Evolutionary conservation across 2,797 vertebrate species (phyloP), one percentile per base, ranked within the genome.

Genomic region (Chloroceryle inda): DNA sequence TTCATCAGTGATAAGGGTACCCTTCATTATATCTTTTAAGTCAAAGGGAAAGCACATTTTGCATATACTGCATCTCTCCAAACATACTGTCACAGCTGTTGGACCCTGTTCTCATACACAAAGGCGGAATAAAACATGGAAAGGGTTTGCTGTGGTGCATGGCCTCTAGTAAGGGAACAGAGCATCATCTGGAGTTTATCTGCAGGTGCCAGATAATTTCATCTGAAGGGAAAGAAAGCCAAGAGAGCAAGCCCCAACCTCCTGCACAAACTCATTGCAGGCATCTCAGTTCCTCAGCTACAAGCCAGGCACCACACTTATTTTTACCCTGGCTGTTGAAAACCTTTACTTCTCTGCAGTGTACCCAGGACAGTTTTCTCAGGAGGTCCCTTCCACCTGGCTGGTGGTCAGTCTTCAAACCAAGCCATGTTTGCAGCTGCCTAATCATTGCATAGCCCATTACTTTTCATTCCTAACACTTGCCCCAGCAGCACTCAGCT

Each of bases 401-500:
- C 67, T 58, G 23, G 29, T 56, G 78, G 42, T 59, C 6, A 0
- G 31, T 62, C 69, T 79, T 88, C 71, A 75, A 29, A 56, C 0
- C 3, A 59, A 91, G 55, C 63, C 29, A 8, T 2, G 52, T 47
- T 45, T 63, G 76, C 71, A 53, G 85, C 58, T 76, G 62, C 15
- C 11, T 88, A 11, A 69, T 44, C 58, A 29, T 17, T 23, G 52
- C 49, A 61, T 49, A 74, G 59, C 80, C 69, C 17, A 0, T 18
- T 45, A 23, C 26, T 11, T 82, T 76, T 68, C 1, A 0, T 44
- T 88, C 61, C 37, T 42, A 26, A 52, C 64, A 26, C 80, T 90
- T 79, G 74, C 33, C 55, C 56, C 85, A 90, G 82, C 85, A 85
- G 84, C 53, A 11, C 58, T 77, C 56, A 17, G 68, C 53, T 85